phyloP scores from a whole-genome alignment of 64 coral and sea anemone genomes.

The Acropora tenuis region DNA sequence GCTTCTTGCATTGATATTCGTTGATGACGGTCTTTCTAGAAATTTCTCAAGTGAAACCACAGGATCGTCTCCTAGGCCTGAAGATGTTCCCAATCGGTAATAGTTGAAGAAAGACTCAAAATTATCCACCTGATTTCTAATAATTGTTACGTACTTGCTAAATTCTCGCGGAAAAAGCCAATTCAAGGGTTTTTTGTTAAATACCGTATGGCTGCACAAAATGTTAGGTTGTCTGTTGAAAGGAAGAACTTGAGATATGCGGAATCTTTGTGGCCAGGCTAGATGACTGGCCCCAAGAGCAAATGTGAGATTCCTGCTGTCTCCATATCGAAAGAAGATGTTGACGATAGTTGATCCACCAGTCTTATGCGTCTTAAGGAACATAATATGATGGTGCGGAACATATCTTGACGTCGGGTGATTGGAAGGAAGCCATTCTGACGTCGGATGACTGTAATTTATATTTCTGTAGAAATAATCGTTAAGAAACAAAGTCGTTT shows the following conservation, averaged over 20 bases:
- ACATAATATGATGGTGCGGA: not conserved
- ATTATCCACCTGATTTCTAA: slow-evolving; percentile 70
- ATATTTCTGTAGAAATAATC: no score
- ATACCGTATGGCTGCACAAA: slow-evolving; percentile 87
- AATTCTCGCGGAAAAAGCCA: slow-evolving; percentile 44
- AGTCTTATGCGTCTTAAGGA: slow-evolving; percentile 4
- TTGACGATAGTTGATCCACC: not conserved
- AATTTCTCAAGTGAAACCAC: not conserved
- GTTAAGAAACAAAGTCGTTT: no score
- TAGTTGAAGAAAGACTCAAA: slow-evolving; percentile 81
- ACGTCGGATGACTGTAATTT: no score
- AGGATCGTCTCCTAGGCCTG: not conserved
- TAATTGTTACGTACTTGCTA: slow-evolving; percentile 70
- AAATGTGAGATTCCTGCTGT: slow-evolving; percentile 4
- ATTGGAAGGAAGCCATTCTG: no score
- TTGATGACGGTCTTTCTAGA: no score
- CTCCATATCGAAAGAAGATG: not conserved
- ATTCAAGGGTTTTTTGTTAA: slow-evolving; percentile 70
- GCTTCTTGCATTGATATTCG: not conserved
- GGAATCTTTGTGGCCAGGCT: slow-evolving; percentile 38
- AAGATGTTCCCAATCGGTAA: slow-evolving; percentile 30
- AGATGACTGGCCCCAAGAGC: not conserved
- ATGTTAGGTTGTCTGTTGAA: slow-evolving; percentile 41
- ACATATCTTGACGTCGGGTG: no score
- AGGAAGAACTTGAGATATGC: not conserved